Evolutionary conservation across 2,888 invertebrate species (phyloP), one percentile per base, ranked within the genome.

Genomic region (Agrotis ipsilon): DNA sequence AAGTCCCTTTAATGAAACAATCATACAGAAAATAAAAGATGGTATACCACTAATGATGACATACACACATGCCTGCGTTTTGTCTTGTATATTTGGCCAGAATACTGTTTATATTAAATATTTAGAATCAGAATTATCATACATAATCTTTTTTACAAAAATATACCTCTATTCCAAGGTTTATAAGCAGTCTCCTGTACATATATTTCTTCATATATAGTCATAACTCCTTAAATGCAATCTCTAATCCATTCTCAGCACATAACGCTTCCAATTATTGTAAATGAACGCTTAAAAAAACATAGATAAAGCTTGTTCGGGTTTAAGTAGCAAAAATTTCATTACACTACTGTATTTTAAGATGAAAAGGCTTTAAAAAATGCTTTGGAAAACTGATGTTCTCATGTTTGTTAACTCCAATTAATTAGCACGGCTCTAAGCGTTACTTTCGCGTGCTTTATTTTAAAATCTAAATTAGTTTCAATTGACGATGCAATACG

Each of bases 261-360:
- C 68, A 75, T 66, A 63, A 60, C 72, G 48, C 62, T 68, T 67
- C 52, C 60, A 63, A 72, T 65, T 74, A 72, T 65, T 74, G 49
- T 45, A 69, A 66, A 67, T 61, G 66, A 80, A 81, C 32, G 68
- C 67, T 63, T 51, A 70, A 80, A 52, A 74, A 72, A 73, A 68
- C 74, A 66, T 51, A 79, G 71, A 72, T 81, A 75, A 81, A 82
- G 78, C 78, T 82, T 79, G 79, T 81, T 83, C 78, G 68, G 80
- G 65, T 80, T 81, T 78, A 84, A 81, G 78, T 85, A 83, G 83
- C 78, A 80, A 75, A 79, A 48, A 45, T 62, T 49, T 43, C 0
- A 68, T 62, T 55, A 72, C 39, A 75, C 69, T 80, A 73, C 55
- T 55, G 52, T 66, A 77, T 65, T 71, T 72, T 61, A 63, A 73